Evolutionary conservation across 2,888 invertebrate species (phyloP).

Genomic region (Drosophila meridiana): DNA sequence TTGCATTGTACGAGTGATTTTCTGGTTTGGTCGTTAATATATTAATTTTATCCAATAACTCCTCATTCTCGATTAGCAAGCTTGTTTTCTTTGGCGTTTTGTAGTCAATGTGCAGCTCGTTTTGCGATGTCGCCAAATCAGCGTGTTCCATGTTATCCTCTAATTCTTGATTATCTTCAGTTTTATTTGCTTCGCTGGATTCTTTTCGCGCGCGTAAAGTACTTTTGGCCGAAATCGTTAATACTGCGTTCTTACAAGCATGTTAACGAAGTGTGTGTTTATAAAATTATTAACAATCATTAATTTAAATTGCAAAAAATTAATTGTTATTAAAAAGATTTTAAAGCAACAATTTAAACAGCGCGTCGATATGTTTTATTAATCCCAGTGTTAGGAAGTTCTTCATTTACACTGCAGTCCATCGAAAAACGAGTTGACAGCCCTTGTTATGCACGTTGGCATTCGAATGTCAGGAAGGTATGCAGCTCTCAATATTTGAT

Average conservation of each 20-base stretch:
- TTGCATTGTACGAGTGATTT: constrained; percentile 79
- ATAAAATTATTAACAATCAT: neutral
- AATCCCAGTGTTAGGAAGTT: constrained; percentile 30
- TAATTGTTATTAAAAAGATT: constrained; percentile 12
- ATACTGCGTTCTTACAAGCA: constrained; percentile 12
- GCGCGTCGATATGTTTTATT: constrained; percentile 39
- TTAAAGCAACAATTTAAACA: constrained; percentile 53
- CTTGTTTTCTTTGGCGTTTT: constrained; percentile 81
- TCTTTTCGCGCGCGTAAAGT: constrained; percentile 41
- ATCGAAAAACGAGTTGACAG: constrained; percentile 34
- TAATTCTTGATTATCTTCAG: constrained; percentile 17
- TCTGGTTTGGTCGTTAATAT: constrained; percentile 84
- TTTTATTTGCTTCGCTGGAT: constrained; percentile 1
- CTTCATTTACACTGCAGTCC: constrained; percentile 15
- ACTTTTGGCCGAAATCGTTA: neutral
- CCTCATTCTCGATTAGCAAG: constrained; percentile 78
- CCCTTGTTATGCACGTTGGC: constrained; percentile 22
- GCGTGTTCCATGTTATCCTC: constrained; percentile 69
- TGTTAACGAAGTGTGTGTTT: constrained; percentile 2
- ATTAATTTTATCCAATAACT: constrained; percentile 84
- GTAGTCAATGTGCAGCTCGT: constrained; percentile 68
- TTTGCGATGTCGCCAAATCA: constrained; percentile 49
- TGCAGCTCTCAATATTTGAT: neutral
- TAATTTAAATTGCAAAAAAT: neutral
- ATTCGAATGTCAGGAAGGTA: constrained; percentile 16